These are phyloP conservation scores for Habroteleia sp. DNA, from an alignment of 2,888 invertebrate species.

Conservation along the genomic window DNA sequence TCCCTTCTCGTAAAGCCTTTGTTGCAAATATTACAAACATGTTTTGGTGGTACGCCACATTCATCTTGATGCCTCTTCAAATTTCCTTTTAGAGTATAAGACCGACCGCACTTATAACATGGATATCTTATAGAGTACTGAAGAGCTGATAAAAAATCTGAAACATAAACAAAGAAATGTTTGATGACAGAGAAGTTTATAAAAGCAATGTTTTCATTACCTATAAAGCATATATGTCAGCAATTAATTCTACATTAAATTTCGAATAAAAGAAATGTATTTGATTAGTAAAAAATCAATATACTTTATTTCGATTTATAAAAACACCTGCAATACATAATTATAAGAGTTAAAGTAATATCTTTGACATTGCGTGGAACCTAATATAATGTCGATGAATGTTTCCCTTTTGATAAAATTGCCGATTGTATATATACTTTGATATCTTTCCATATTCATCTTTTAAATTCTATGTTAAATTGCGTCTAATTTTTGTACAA, in stretches of 20 bases:
- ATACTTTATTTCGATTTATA: background rate
- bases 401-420: conserved; percentile 80
- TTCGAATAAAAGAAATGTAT: background rate
- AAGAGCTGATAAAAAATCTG: conserved; percentile 30
- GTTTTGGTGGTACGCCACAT: conserved; percentile 87
- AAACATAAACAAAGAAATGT: conserved; percentile 28
- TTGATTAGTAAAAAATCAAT: background rate
- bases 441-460: conserved; percentile 82
- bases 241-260: conserved; percentile 2
- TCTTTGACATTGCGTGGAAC: no score
- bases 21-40: conserved; percentile 87
- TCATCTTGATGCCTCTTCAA: conserved; percentile 90
- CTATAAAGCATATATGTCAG: background rate
- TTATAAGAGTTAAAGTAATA: no score
- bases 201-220: background rate
- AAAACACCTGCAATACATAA: no score
- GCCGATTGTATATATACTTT: conserved; percentile 77
- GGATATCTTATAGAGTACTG: conserved; percentile 60
- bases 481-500: conserved; percentile 86
- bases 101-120: conserved; percentile 73
- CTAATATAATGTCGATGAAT: conserved; percentile 26
- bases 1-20: conserved; percentile 86
- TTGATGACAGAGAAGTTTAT: conserved; percentile 1
- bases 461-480: conserved; percentile 88
- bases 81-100: conserved; percentile 85